Evolutionary conservation across 2,888 invertebrate species (phyloP), one percentile per base, ranked within the genome.

Genomic region (Bombylius major): DNA sequence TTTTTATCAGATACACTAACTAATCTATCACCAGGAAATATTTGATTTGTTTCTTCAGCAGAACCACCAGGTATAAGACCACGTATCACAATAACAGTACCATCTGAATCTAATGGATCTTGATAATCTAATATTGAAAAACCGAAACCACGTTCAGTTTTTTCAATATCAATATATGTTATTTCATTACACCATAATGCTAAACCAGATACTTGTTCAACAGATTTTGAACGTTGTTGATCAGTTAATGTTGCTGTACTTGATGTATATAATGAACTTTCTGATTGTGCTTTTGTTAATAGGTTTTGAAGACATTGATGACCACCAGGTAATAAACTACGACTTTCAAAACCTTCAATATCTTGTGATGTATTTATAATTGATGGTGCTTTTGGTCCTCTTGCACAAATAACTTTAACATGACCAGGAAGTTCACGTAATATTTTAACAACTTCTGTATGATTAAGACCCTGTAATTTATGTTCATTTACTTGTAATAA

Each of bases 81-180:
- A 66, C 96, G 83, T 65, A 98, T 93, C 61, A 98, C 96, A 75
- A 98, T 97, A 64, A 97, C 95, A 63, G 95, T 95, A 67, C 94
- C 91, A 67, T 87, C 86, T 56, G 93, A 84, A 77, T 98, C 96
- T 69, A 95, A 79, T 47, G 98, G 98, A 77, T 99, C 98, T 82
- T 94, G 94, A 76, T 94, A 94, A 76, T 94, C 99, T 61, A 99
- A 81, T 68, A 99, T 95, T 64, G 96, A 96, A 79, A 99, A 99
- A 60, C 99, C 99, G 59, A 99, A 84, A 53, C 99, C 99, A 66
- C 91, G 84, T 69, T 96, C 95, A 63, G 91, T 92, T 78, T 99
- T 99, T 57, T 85, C 79, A 61, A 99, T 81, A 71, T 93, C 87
- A 61, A 99, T 87, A 66, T 89, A 85, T 65, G 95, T 90, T 59